A percentile compares a stretch with the other conserved stretches of the same genome.
Evolutionary conservation across 2,888 invertebrate genomes (phyloP).

Genomic region (Gortyna flavago): DNA sequence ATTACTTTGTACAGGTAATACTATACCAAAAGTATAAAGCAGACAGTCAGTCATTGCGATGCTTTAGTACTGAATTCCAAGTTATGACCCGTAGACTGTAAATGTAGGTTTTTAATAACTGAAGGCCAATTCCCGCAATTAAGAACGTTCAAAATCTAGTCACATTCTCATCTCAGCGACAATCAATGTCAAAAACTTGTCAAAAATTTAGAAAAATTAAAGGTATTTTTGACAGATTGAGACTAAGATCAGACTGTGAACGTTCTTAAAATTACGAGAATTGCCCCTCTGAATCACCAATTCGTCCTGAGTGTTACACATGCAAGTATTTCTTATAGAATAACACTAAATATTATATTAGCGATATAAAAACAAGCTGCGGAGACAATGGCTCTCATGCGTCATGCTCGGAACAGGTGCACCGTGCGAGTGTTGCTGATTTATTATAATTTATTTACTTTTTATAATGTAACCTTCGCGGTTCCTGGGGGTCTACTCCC

Average conservation of each 20-base stretch:
- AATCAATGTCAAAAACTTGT: background rate
- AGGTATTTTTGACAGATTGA: background rate
- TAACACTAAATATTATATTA: slow-evolving; percentile 53
- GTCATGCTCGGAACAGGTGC: slow-evolving; percentile 56
- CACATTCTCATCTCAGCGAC: background rate
- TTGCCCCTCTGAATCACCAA: background rate
- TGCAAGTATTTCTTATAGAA: slow-evolving; percentile 22
- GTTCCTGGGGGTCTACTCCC: no score
- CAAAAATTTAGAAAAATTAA: background rate
- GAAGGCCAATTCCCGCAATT: background rate
- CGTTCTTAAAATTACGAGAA: background rate
- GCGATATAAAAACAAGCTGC: slow-evolving; percentile 41
- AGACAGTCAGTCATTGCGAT: background rate
- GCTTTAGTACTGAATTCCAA: background rate
- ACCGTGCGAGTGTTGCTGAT: slow-evolving; percentile 38
- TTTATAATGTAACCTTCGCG: slow-evolving; percentile 36
- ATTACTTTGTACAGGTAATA: slow-evolving; percentile 1
- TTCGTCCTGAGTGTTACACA: background rate
- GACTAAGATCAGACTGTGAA: background rate
- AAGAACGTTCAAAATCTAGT: background rate
- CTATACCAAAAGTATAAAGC: background rate
- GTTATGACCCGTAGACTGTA: background rate
- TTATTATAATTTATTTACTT: slow-evolving; percentile 59
- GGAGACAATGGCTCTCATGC: slow-evolving; percentile 52
- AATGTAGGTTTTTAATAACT: background rate